A percentile compares a stretch with the other conserved stretches of the same genome.
Evolutionary conservation across 2,113 vertebrate species (phyloP).

Genomic region (Choloepus hoffmanni): DNA sequence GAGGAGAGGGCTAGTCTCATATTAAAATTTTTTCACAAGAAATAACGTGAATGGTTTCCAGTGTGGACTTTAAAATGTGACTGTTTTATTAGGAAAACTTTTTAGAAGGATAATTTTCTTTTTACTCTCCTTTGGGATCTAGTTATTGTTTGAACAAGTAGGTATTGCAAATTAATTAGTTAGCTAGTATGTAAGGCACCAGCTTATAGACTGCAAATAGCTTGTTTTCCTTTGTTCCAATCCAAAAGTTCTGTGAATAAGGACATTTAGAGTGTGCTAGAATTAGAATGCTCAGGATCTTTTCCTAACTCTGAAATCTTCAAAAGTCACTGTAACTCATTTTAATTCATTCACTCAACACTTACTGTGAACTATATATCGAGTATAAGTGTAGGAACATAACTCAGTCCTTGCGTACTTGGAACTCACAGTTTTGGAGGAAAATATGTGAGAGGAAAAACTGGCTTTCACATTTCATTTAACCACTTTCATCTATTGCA

Average conservation of each 20-base stretch:
- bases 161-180: neutral
- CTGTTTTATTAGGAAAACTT: neutral
- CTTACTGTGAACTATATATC: neutral
- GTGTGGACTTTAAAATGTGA: neutral
- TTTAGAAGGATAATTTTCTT: neutral
- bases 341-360: neutral
- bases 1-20: neutral
- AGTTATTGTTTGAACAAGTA: slow-evolving; percentile 20
- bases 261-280: neutral
- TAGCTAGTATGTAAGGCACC: neutral
- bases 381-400: neutral
- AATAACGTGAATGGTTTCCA: neutral
- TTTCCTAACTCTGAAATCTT: neutral
- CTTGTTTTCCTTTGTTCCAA: neutral
- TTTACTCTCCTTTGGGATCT: neutral
- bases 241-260: neutral
- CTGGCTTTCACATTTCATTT: neutral
- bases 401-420: neutral
- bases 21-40: neutral
- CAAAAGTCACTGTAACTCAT: neutral
- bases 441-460: neutral
- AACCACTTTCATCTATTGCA: neutral
- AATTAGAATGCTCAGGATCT: neutral
- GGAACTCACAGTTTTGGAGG: neutral
- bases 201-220: neutral